phyloP scores from a whole-genome alignment of 2,113 vertebrate genomes.

The Actenoides lindsayi region DNA sequence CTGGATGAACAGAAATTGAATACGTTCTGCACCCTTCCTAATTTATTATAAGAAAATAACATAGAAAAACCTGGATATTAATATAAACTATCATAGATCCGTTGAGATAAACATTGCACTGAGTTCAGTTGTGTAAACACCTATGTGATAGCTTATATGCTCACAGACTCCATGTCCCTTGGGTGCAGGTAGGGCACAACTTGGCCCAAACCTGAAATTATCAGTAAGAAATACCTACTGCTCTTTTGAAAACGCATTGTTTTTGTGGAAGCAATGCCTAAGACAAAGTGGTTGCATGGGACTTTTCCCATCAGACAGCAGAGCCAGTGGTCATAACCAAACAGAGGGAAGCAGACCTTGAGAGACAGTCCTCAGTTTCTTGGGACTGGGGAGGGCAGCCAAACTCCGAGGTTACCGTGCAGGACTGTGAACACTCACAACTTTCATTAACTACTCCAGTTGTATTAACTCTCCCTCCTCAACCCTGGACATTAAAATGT shows the following conservation, averaged over 20 bases:
- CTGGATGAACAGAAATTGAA: neutral
- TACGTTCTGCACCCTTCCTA: accelerated
- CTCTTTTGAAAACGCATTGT: neutral
- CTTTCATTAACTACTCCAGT: accelerated
- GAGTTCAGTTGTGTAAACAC: neutral
- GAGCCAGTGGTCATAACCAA: accelerated
- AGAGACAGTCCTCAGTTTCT: neutral
- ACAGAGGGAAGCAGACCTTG: neutral
- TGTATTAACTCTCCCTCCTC: neutral
- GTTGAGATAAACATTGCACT: neutral
- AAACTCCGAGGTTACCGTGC: accelerated
- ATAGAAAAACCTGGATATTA: neutral
- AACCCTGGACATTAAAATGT: neutral
- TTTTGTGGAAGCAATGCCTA: neutral
- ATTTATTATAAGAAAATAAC: neutral
- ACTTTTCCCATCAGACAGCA: neutral
- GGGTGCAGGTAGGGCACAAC: neutral
- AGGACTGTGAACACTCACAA: neutral
- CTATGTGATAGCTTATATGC: accelerated
- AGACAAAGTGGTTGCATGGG: neutral
- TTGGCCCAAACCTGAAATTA: neutral
- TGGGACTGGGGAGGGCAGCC: neutral
- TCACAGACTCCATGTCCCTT: neutral
- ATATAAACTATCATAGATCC: neutral
- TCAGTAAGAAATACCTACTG: neutral